Evolutionary conservation across 1,140 invertebrate species (phyloP).

Genomic region (Drosophila sp.): DNA sequence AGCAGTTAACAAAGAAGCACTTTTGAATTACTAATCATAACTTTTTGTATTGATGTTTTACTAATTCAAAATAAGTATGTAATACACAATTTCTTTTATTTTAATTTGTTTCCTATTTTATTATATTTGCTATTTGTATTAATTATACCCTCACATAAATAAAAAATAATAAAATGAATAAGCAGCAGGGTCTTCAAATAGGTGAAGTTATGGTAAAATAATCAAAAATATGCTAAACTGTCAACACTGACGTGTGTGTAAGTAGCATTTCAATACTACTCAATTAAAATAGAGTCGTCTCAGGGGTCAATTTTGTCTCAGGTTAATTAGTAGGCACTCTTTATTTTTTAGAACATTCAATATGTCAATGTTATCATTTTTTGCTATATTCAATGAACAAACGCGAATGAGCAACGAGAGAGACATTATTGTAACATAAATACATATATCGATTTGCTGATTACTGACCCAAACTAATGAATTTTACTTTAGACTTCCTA

Average conservation of each 20-base stretch:
- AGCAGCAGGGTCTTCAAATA: no score
- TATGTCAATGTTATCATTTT: slow-evolving; percentile 31
- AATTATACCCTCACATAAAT: no score
- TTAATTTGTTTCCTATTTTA: no score
- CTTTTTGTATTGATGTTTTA: not conserved
- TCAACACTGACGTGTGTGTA: no score
- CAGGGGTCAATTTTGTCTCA: not conserved
- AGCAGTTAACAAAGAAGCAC: slow-evolving; percentile 27
- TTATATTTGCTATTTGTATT: no score
- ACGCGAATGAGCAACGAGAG: not conserved
- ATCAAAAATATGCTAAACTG: no score
- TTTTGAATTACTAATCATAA: not conserved
- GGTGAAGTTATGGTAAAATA: no score
- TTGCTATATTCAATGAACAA: slow-evolving; percentile 13
- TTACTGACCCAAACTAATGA: not conserved
- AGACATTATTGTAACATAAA: slow-evolving; percentile 31
- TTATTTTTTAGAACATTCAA: not conserved
- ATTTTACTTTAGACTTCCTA: slow-evolving; percentile 62
- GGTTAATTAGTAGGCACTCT: slow-evolving; percentile 1
- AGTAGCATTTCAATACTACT: no score
- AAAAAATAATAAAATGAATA: no score
- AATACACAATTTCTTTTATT: no score
- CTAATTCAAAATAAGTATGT: not conserved
- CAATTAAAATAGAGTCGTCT: no score
- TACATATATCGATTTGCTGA: not conserved